Evolutionary conservation across 1,140 invertebrate genomes (phyloP).

Genomic region (Sycobia sp.): DNA sequence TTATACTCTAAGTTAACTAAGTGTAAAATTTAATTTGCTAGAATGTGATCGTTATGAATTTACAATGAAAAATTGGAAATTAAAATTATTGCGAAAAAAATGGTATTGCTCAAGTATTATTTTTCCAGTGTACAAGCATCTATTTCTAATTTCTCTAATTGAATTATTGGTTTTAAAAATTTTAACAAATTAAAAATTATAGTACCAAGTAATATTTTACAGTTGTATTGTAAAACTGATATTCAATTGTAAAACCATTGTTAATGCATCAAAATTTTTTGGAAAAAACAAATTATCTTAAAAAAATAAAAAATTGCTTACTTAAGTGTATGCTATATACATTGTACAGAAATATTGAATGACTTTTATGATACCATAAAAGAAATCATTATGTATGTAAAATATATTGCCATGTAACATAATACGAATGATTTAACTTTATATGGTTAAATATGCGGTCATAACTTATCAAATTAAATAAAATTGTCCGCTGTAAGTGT

Average conservation of each 20-base stretch:
- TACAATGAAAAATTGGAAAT: slow-evolving; percentile 11
- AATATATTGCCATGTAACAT: slow-evolving; percentile 19
- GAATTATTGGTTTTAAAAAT: too few relatives aligned
- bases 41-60: slow-evolving; percentile 22
- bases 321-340: slow-evolving; percentile 32
- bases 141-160: too few relatives aligned
- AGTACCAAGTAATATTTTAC: too few relatives aligned
- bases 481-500: background rate
- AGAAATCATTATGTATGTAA: slow-evolving; percentile 11
- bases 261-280: too few relatives aligned
- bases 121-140: slow-evolving; percentile 6
- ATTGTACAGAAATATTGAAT: slow-evolving; percentile 33
- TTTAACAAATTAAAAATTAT: slow-evolving; percentile 7
- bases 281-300: slow-evolving; percentile 40
- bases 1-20: slow-evolving; percentile 15
- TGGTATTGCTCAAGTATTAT: slow-evolving; percentile 19
- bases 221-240: too few relatives aligned
- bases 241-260: too few relatives aligned
- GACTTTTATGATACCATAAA: slow-evolving; percentile 22
- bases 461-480: slow-evolving; percentile 19
- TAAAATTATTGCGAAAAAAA: background rate
- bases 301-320: slow-evolving; percentile 37
- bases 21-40: slow-evolving; percentile 10
- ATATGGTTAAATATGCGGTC: slow-evolving; percentile 24
- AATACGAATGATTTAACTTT: slow-evolving; percentile 19